These are phyloP conservation scores for Mormyrus iriodes DNA, from an alignment of 2,113 vertebrate species.

Conservation along the genomic window DNA sequence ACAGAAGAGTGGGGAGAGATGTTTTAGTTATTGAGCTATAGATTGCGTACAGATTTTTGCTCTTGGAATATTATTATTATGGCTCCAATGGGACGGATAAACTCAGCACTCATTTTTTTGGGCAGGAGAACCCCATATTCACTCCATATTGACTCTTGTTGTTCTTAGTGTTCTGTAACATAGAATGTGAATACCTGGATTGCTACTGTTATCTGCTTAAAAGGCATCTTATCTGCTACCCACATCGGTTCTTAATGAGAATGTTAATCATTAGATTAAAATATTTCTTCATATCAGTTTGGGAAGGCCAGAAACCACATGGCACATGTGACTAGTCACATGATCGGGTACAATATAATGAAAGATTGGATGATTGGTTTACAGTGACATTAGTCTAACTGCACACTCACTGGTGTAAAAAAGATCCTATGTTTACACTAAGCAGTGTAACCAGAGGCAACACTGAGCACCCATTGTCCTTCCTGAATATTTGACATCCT, in stretches of 20 bases:
- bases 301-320: neutral
- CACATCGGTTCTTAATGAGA: neutral
- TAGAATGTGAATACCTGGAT: neutral
- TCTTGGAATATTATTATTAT: neutral
- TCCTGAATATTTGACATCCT: conserved; percentile 1
- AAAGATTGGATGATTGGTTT: neutral
- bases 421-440: neutral
- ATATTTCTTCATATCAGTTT: neutral
- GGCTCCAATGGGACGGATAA: neutral
- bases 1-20: neutral
- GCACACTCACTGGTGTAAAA: neutral
- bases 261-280: too few species aligned
- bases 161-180: neutral
- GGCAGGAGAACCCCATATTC: neutral
- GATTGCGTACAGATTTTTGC: neutral
- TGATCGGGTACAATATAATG: neutral
- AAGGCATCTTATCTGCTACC: neutral
- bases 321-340: neutral
- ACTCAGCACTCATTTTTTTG: neutral
- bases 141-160: neutral
- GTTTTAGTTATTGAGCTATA: neutral
- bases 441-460: neutral
- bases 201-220: neutral
- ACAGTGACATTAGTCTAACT: conserved; percentile 6
- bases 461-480: neutral